phyloP scores from a whole-genome alignment of 1,140 invertebrate genomes.

The Popillia japonica region DNA sequence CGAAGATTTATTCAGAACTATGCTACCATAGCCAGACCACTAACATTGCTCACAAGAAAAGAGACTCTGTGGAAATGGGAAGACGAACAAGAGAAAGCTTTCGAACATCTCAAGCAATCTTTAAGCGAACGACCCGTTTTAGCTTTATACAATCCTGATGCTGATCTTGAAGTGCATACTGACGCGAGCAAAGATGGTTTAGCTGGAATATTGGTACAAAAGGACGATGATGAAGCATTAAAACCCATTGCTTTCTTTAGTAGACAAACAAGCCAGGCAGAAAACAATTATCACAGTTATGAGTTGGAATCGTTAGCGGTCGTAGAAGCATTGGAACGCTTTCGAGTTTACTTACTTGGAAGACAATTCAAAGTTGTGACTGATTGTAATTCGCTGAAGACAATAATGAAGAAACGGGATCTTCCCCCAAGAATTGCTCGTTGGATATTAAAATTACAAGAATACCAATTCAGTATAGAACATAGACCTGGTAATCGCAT shows the following conservation, averaged over 20 bases:
- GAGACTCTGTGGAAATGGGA: neutral
- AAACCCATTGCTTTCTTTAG: neutral
- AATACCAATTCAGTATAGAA: neutral
- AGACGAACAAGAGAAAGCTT: neutral
- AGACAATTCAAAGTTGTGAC: neutral
- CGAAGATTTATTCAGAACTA: neutral
- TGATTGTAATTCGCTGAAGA: neutral
- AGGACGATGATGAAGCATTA: too few species aligned
- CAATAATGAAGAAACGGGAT: neutral
- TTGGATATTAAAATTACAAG: neutral
- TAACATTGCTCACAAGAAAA: neutral
- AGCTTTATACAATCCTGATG: neutral
- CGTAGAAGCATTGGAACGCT: neutral
- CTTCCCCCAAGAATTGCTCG: neutral
- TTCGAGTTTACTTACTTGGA: neutral
- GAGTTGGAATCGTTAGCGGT: neutral
- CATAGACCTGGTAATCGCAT: neutral
- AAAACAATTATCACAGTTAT: neutral
- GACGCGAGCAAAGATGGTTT: too few species aligned
- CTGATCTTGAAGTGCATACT: neutral
- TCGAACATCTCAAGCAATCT: neutral
- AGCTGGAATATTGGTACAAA: too few species aligned
- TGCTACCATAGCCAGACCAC: neutral
- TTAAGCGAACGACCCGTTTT: neutral
- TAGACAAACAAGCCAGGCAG: neutral